Evolutionary conservation across 2,888 invertebrate genomes (phyloP), one percentile per base, ranked within the genome.

Genomic region (Aromia moschata): DNA sequence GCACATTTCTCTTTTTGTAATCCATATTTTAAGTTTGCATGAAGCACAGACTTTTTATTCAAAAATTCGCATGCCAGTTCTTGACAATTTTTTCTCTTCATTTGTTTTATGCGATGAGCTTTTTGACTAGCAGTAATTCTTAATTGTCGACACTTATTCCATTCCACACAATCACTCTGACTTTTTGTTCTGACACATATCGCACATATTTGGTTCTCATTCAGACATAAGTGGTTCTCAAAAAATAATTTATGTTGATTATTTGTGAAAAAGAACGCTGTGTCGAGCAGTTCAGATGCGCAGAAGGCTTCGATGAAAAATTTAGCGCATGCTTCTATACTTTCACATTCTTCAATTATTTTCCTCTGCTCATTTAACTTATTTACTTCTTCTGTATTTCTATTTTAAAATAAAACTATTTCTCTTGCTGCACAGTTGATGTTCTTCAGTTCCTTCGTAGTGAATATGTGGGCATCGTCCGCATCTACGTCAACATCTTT

Each of bases 181-280:
- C 38, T 38, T 15, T 38, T 38, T 38, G 38, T 14, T 38, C 38
- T 38, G 2, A 38, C 38, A 38, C 38, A 38, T 15, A 38, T 15
- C 15, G 5, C 15, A 15, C 1, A 15, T 14, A 38, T 38, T 38
- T 2, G 15, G 15, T n/a, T n/a, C n/a, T n/a, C n/a, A n/a, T n/a
- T n/a, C n/a, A n/a, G n/a, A n/a, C n/a, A n/a, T n/a, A n/a, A n/a
- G n/a, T n/a, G n/a, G n/a, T n/a, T n/a, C n/a, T n/a, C n/a, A n/a
- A n/a, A n/a, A n/a, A n/a, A n/a, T n/a, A n/a, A n/a, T n/a, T n/a
- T n/a, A n/a, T n/a, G n/a, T n/a, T n/a, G n/a, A n/a, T n/a, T n/a
- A n/a, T n/a, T n/a, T n/a, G n/a, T n/a, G n/a, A 1, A 1, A 15
- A 10, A 38, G 12, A 38, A 12, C 1, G 7, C 14, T 38, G 2